A percentile compares a stretch with the other conserved stretches of the same genome.
Evolutionary conservation across 2,797 vertebrate genomes (phyloP).

Genomic region (Harpagifer antarcticus): DNA sequence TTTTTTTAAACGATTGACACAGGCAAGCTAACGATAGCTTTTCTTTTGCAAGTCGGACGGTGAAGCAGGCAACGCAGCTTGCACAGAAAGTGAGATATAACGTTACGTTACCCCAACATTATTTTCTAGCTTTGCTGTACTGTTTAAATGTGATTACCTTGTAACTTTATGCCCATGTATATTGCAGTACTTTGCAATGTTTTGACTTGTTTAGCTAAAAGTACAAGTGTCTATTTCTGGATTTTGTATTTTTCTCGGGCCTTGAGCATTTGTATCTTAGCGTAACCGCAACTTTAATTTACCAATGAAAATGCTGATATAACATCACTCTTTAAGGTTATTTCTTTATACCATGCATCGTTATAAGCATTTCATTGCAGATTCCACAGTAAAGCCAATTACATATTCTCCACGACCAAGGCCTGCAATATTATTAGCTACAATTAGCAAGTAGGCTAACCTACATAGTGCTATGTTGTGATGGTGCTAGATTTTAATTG

Average conservation of each 20-base stretch:
- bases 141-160: not conserved
- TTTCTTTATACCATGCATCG: fast-evolving
- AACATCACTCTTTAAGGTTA: not conserved
- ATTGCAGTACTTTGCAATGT: fast-evolving
- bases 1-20: not conserved
- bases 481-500: not conserved
- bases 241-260: not conserved
- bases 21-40: not conserved
- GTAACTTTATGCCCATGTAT: not conserved
- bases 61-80: not conserved
- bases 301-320: not conserved
- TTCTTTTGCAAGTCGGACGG: constrained; percentile 1
- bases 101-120: not conserved
- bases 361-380: not conserved
- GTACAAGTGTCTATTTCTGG: fast-evolving
- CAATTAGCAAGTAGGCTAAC: constrained; percentile 42
- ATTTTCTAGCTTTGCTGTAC: constrained; percentile 6
- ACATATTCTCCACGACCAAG: not conserved
- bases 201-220: not conserved
- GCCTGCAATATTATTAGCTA: not conserved
- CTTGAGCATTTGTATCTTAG: not conserved
- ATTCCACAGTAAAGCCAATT: not conserved
- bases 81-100: constrained; percentile 10
- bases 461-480: not conserved
- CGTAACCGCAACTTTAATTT: not conserved